A percentile compares a stretch with the other conserved stretches of the same genome.
Evolutionary conservation across 1,140 invertebrate genomes (phyloP).

Genomic region (Sminthurides bifidus): DNA sequence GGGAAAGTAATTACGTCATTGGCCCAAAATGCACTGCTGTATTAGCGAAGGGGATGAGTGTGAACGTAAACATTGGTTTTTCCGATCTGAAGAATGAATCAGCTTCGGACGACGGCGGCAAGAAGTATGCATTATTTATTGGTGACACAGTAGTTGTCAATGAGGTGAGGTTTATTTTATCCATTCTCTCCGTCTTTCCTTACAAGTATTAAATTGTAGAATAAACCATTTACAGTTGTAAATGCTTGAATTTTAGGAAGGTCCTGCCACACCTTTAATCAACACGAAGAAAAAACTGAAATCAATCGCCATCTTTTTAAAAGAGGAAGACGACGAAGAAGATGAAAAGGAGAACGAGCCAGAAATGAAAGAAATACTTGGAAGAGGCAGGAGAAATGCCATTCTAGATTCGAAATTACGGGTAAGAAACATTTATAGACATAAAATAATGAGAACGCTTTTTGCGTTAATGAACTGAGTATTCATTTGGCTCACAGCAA

Average conservation of each 20-base stretch:
- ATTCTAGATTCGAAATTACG: conserved; percentile 90
- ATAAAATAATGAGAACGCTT: neutral
- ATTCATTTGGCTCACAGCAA: conserved; percentile 42
- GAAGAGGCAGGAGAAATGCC: conserved; percentile 80
- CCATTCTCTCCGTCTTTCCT: conserved; percentile 9
- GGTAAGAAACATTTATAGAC: conserved; percentile 39
- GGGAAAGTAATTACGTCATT: conserved; percentile 84
- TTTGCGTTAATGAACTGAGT: too few relatives aligned
- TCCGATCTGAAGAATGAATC: conserved; percentile 73
- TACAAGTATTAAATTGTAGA: neutral
- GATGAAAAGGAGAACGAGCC: conserved; percentile 64
- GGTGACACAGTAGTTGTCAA: conserved; percentile 94
- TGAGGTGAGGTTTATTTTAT: conserved; percentile 46
- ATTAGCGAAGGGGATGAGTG: conserved; percentile 92
- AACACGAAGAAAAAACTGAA: conserved; percentile 91
- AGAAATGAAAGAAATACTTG: conserved; percentile 46
- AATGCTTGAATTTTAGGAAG: conserved; percentile 43
- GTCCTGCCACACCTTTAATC: conserved; percentile 75
- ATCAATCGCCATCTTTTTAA: conserved; percentile 91
- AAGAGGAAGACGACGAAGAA: conserved; percentile 61
- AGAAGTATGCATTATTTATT: conserved; percentile 87
- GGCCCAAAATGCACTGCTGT: conserved; percentile 70
- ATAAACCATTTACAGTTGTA: neutral
- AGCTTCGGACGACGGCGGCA: conserved; percentile 70
- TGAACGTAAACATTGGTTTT: conserved; percentile 90